These are phyloP conservation scores for Doris montereyensis DNA, from an alignment of 2,888 invertebrate genomes.

Conservation along the genomic window DNA sequence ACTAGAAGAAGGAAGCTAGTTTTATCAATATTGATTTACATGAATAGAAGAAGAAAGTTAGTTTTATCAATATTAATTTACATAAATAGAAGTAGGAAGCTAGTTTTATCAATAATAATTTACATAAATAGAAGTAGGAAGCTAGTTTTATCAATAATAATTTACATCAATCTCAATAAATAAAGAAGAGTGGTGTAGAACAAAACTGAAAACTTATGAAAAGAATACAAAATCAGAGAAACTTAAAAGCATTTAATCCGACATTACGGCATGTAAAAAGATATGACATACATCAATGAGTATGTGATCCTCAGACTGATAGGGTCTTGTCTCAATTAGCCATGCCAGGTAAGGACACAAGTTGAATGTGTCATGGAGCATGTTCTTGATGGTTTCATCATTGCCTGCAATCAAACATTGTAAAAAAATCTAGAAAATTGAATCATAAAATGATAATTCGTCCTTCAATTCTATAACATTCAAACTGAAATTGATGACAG, in stretches of 20 bases:
- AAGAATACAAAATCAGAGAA: too few relatives aligned
- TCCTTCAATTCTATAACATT: too few relatives aligned
- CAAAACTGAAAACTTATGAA: too few relatives aligned
- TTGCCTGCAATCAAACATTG: constrained; percentile 53
- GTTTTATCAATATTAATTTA: not conserved
- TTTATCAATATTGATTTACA: too few relatives aligned
- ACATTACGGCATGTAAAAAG: too few relatives aligned
- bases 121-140: not conserved
- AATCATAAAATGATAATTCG: too few relatives aligned
- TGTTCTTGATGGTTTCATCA: constrained; percentile 54
- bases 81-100: too few relatives aligned
- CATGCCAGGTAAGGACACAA: constrained; percentile 58
- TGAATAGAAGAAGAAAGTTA: too few relatives aligned
- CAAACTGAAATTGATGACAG: too few relatives aligned
- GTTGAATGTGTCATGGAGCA: constrained; percentile 60
- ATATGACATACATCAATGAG: constrained; percentile 51
- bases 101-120: not conserved
- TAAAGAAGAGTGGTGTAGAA: not conserved
- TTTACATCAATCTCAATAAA: not conserved
- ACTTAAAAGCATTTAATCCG: too few relatives aligned
- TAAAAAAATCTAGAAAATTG: too few relatives aligned
- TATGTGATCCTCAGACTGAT: constrained; percentile 50
- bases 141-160: not conserved
- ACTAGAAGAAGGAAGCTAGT: too few relatives aligned
- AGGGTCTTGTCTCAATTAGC: constrained; percentile 52